These are phyloP conservation scores for Danio albolineatus DNA, from an alignment of 2,797 vertebrate species.

Conservation along the genomic window DNA sequence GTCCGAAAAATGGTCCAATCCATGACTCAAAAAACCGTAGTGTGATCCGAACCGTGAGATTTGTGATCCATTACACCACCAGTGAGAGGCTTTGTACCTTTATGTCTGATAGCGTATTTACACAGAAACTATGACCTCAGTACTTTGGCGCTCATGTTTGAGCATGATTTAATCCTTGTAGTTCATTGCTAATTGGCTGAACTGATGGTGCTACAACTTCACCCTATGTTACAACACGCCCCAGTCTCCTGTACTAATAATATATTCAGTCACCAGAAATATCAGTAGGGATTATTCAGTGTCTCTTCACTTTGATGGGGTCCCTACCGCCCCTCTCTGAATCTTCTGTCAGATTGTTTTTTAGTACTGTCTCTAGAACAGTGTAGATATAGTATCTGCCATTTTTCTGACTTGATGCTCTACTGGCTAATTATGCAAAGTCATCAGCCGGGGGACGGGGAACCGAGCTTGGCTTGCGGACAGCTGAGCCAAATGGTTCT, in stretches of 20 bases:
- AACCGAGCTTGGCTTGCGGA: constrained; percentile 45
- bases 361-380: neutral
- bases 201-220: neutral
- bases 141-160: neutral
- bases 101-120: neutral
- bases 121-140: neutral
- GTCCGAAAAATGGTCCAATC: too few relatives aligned
- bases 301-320: neutral
- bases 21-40: too few relatives aligned
- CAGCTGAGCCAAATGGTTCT: constrained; percentile 55
- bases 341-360: constrained; percentile 9
- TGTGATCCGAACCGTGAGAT: too few relatives aligned
- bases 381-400: constrained; percentile 8
- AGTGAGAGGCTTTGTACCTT: too few relatives aligned
- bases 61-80: too few relatives aligned
- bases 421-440: constrained; percentile 51
- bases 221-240: constrained; percentile 11
- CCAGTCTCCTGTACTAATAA: neutral
- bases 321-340: neutral
- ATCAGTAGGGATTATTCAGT: neutral
- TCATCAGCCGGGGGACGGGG: constrained; percentile 38
- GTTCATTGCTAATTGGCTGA: constrained; percentile 7
- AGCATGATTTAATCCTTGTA: neutral
- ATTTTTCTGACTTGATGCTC: constrained; percentile 34
- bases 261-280: constrained; percentile 1